These are phyloP conservation scores for Sycophila sp. DNA, from an alignment of 1,140 invertebrate genomes.

Conservation along the genomic window DNA sequence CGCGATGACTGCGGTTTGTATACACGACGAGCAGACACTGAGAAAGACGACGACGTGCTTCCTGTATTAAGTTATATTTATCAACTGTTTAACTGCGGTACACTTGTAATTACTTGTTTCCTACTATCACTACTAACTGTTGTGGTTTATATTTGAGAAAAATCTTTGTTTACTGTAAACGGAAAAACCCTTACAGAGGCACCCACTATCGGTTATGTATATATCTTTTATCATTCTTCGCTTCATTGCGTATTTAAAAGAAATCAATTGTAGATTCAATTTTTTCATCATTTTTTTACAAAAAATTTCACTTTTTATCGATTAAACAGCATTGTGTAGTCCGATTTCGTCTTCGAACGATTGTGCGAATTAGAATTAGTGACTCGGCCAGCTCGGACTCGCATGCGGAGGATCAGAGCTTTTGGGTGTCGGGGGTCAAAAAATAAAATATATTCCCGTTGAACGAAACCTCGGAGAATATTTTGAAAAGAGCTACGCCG, in stretches of 20 bases:
- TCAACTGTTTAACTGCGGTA: conserved; percentile 66
- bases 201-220: conserved; percentile 63
- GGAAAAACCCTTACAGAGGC: conserved; percentile 66
- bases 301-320: too few species aligned
- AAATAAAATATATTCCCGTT: conserved; percentile 60
- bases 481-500: conserved; percentile 61
- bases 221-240: conserved; percentile 13
- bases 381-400: conserved; percentile 56
- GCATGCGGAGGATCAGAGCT: conserved; percentile 54
- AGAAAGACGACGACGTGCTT: conserved; percentile 64
- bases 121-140: conserved; percentile 65
- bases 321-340: too few species aligned
- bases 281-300: neutral
- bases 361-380: too few species aligned
- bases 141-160: conserved; percentile 66
- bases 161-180: conserved; percentile 65
- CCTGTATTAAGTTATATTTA: conserved; percentile 62
- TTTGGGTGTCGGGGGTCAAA: conserved; percentile 37
- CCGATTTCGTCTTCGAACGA: too few species aligned
- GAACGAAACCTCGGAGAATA: conserved; percentile 61
- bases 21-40: conserved; percentile 62
- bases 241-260: neutral
- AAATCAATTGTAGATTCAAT: neutral
- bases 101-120: conserved; percentile 62
- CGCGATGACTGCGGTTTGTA: conserved; percentile 48